Evolutionary conservation across 2,113 vertebrate species (phyloP).

Genomic region (Stegastes partitus): DNA sequence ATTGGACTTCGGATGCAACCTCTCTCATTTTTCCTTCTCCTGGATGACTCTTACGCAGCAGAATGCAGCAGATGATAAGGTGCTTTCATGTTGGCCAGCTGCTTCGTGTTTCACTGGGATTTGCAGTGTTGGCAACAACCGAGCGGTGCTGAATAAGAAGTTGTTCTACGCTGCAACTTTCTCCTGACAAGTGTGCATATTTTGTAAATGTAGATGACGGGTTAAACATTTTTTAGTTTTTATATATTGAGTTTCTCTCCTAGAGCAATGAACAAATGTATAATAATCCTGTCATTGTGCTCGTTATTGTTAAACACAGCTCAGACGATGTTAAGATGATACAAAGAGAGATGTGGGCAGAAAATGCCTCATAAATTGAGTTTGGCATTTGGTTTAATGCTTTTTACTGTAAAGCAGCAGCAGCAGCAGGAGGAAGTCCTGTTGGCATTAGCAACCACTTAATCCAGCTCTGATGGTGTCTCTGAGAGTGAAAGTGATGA

Average conservation of each 20-base stretch:
- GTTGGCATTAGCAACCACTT: too few relatives aligned
- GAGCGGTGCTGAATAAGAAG: neutral
- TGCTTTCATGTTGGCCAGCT: slow-evolving; percentile 11
- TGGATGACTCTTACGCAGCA: neutral
- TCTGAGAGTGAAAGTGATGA: too few relatives aligned
- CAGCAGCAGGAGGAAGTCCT: too few relatives aligned
- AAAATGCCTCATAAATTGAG: too few relatives aligned
- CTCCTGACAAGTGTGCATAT: neutral
- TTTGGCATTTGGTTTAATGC: too few relatives aligned
- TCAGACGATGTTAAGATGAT: too few relatives aligned
- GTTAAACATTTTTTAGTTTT: neutral
- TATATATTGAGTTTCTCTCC: neutral
- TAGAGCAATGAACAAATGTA: too few relatives aligned
- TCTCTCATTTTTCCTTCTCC: rapidly evolving
- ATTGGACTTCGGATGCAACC: neutral
- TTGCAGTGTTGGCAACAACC: neutral
- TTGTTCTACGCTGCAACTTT: neutral
- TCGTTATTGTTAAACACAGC: too few relatives aligned
- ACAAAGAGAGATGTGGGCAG: too few relatives aligned
- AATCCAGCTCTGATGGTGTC: too few relatives aligned
- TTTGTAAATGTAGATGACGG: neutral
- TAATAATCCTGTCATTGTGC: too few relatives aligned
- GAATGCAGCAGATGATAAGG: neutral
- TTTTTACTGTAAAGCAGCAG: too few relatives aligned
- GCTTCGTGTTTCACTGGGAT: neutral